Evolutionary conservation across 2,888 invertebrate species (phyloP).

Genomic region (Patella depressa): DNA sequence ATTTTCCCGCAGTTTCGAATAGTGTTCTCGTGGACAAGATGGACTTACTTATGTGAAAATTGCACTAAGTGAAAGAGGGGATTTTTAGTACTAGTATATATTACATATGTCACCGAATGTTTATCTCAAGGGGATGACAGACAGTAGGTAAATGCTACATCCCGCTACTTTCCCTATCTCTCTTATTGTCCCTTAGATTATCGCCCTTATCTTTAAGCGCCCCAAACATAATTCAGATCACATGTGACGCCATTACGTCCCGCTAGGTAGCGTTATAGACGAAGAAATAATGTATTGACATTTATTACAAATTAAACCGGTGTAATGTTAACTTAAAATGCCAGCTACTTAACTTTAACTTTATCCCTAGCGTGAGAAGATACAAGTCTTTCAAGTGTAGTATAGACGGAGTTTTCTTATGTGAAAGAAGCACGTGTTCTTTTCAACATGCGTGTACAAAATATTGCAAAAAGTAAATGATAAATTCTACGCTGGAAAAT

Average conservation of each 20-base stretch:
- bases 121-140: neutral
- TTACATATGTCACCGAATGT: neutral
- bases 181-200: constrained; percentile 9
- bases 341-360: constrained; percentile 2
- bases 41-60: no score
- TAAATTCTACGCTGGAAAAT: no score
- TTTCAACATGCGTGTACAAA: no score
- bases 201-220: constrained; percentile 4
- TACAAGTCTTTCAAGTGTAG: neutral
- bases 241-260: constrained; percentile 4
- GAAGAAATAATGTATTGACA: neutral
- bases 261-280: neutral
- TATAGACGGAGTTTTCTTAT: no score
- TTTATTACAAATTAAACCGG: constrained; percentile 9
- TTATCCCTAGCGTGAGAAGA: constrained; percentile 2
- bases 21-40: no score
- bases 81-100: no score
- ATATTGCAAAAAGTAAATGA: no score
- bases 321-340: constrained; percentile 10
- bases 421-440: no score
- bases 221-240: neutral
- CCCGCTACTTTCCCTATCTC: neutral
- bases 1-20: no score
- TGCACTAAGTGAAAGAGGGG: no score
- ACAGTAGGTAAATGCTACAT: neutral